These are phyloP conservation scores for Cyanoliseus patagonus DNA, from an alignment of 2,113 vertebrate species.

Conservation along the genomic window DNA sequence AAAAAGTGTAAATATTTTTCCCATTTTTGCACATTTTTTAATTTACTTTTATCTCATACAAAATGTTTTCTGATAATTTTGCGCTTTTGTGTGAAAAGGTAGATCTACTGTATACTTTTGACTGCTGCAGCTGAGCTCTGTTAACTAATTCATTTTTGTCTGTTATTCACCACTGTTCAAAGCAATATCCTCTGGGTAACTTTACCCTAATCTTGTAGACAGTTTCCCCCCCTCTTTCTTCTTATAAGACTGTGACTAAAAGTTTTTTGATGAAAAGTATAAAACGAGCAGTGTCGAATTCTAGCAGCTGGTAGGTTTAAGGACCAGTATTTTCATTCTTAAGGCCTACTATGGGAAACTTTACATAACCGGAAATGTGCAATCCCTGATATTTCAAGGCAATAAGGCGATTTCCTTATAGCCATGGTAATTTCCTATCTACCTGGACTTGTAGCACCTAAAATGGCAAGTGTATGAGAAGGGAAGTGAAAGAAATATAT, in stretches of 20 bases:
- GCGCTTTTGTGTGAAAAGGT: neutral
- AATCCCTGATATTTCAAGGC: neutral
- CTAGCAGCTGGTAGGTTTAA: neutral
- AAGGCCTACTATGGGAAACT: neutral
- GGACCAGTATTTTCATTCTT: neutral
- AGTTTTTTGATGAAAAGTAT: neutral
- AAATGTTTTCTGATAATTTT: neutral
- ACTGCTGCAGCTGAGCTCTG: slow-evolving; percentile 52
- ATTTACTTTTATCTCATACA: accelerated
- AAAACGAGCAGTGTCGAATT: neutral
- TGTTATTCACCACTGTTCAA: neutral
- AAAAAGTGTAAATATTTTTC: neutral
- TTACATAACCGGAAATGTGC: neutral
- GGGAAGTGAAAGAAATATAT: neutral
- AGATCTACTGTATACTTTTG: slow-evolving; percentile 58
- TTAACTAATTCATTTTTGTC: neutral
- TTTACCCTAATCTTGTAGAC: neutral
- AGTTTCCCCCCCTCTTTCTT: neutral
- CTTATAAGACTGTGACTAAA: neutral
- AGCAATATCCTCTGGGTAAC: neutral
- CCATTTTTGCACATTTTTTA: neutral
- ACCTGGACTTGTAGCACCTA: neutral
- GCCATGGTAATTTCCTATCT: neutral
- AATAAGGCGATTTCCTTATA: neutral
- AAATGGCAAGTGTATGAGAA: neutral